Conservation (phyloP, 2,113 vertebrate species). For the Scatophagus argus region DNA sequence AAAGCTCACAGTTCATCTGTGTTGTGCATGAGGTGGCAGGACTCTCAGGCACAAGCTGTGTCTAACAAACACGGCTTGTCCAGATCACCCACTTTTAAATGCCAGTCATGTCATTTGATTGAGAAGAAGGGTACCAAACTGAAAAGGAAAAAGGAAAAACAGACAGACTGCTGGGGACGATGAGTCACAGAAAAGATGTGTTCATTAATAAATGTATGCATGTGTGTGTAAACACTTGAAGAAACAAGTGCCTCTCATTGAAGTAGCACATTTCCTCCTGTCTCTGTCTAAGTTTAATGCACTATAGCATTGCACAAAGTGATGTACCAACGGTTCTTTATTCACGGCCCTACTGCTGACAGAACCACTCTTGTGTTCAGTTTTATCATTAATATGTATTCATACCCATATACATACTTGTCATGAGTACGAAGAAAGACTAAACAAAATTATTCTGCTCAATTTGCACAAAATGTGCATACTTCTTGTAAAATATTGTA, state of each 20-base stretch:
- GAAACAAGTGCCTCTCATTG: conserved; percentile 25
- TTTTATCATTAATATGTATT: neutral
- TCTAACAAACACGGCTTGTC: conserved; percentile 43
- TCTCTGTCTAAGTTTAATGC: neutral
- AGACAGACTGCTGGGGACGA: conserved; percentile 36
- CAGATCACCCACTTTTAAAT: conserved; percentile 64
- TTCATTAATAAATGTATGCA: conserved; percentile 60
- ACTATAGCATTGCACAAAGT: neutral
- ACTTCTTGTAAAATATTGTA: neutral
- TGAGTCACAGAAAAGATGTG: conserved; percentile 49
- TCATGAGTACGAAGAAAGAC: neutral
- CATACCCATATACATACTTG: neutral
- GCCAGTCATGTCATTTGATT: conserved; percentile 62
- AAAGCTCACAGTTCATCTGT: conserved; percentile 72
- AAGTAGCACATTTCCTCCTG: conserved; percentile 8
- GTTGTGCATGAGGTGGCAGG: conserved; percentile 72
- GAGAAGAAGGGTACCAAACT: conserved; percentile 18
- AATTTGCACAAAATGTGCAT: too few species aligned
- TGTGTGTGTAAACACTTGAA: conserved; percentile 27
- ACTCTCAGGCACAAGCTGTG: conserved; percentile 77
- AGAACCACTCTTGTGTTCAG: neutral
- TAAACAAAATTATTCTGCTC: neutral
- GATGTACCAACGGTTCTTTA: neutral
- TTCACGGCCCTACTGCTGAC: neutral
- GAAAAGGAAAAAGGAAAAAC: conserved; percentile 28